Base-by-base conservation (phyloP, 2,888 invertebrate species). In the Lysandra bellargus region DNA sequence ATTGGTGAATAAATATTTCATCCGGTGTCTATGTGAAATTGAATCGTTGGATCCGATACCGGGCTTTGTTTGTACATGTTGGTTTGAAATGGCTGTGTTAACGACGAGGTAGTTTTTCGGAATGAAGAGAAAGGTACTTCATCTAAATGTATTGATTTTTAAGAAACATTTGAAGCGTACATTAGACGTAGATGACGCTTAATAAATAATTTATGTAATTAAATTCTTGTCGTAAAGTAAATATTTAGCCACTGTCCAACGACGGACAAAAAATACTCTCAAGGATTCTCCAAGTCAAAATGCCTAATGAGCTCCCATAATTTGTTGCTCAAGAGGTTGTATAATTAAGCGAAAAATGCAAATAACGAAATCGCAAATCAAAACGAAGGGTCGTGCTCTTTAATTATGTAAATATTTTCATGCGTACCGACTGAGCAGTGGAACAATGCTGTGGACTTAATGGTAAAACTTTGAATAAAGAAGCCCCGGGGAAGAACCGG, bases 381-480 rank as follows among this genome's bases (percentile, higher is more conserved):
- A 89, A 91, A 89, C 86, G 86, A 85, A 60, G 90, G 90, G 89
- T 88, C 87, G 86, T 86, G 87, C 85, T 91, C 89, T 91, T 93
- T 93, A 93, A 93, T 93, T 92, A 94, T 94, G 93, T 91, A 92
- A 94, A 94, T 93, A 91, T 91, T 92, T 88, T 91, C 91, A 91
- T 92, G 90, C 91, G 90, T 91, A 90, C 88, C 88, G 88, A 90
- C 87, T 88, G 88, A 91, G 89, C 89, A 90, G 86, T 89, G 88
- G 90, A 92, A 93, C 92, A 93, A 93, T 89, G 89, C 88, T 88
- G 88, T 92, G 91, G 92, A 91, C 84, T 89, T 86, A 85, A 87
- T 87, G 88, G 86, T 83, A 86, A 90, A 91, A 92, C 88, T 92
- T 92, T 89, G 86, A 87, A 90, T 89, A 87, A 87, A 87, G 89